Base-by-base conservation (phyloP, 2,797 vertebrate genomes). In the Scleropages formosus region DNA sequence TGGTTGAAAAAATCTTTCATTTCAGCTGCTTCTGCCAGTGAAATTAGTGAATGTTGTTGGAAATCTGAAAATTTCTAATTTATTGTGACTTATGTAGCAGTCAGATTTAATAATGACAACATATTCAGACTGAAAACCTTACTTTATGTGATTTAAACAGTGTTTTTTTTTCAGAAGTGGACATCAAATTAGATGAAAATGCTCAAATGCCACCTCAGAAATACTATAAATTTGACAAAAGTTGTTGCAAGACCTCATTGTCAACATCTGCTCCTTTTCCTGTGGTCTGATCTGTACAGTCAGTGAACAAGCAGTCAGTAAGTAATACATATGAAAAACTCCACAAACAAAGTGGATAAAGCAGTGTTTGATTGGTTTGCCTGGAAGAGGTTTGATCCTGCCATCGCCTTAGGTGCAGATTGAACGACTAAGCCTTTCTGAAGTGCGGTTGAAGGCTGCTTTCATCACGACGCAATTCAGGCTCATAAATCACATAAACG, bases 321-420 rank as follows among this genome's bases (percentile, higher is more conserved):
- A 22, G 39, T 75, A 20, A 61, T 60, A 60, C 75, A 58, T 68
- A 58, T 69, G 15, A 59, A 75, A n/a, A n/a, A n/a, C 75, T 60
- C 51, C 74, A 31, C 26, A 65, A 44, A 24, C n/a, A 18, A 65
- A 39, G 8, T 4, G 39, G 56, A 59, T 65, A 44, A 61, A 44
- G 24, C 53, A 61, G 56, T 59, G 9, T 69, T 49, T 69, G 56
- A 49, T 62, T 70, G 56, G 66, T 59, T 69, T 39, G 61, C 49
- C 65, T 8, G 56, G 46, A 56, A 68, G 53, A 46, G 39, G 51
- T 18, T 46, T 26, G 58, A 59, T 51, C 15, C 15, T 31, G 66
- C 27, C 44, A 59, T 62, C 26, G 66, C 53, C 66, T 46, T 13
- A 47, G 56, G 39, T 75, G 74, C 44, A 60, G 26, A 69, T 20